These are phyloP conservation scores for Adelosebastes latens DNA, from an alignment of 2,797 vertebrate genomes.

Conservation along the genomic window DNA sequence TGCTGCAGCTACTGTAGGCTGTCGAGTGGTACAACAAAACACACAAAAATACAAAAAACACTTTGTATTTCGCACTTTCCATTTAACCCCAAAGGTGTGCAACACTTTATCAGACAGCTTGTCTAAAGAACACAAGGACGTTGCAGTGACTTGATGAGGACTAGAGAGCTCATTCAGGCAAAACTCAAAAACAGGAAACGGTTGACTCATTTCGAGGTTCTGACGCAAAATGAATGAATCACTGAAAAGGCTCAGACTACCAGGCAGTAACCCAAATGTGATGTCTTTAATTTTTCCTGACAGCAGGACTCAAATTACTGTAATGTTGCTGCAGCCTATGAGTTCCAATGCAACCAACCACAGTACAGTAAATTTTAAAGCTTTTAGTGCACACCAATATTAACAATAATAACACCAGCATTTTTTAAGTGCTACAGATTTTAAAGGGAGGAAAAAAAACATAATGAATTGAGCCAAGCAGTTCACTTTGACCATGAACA, in stretches of 20 bases:
- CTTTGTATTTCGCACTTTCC: not conserved
- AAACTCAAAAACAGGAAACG: not conserved
- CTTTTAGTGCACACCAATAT: not conserved
- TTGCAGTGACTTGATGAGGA: not conserved
- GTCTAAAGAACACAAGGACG: not conserved
- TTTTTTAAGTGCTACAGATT: slow-evolving; percentile 5
- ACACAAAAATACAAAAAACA: too few species aligned
- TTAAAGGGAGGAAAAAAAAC: not conserved
- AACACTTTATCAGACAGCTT: not conserved
- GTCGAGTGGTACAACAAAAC: not conserved
- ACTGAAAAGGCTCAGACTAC: slow-evolving; percentile 4
- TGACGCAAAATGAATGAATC: slow-evolving; percentile 45
- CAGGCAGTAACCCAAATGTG: slow-evolving; percentile 4
- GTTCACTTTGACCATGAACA: slow-evolving; percentile 19
- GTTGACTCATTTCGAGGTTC: slow-evolving; percentile 34
- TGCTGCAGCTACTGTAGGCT: not conserved
- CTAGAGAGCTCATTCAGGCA: not conserved
- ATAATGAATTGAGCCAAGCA: slow-evolving; percentile 1
- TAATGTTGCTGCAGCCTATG: not conserved
- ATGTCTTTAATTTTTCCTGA: slow-evolving; percentile 22
- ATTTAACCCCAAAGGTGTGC: not conserved
- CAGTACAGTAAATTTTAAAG: not conserved
- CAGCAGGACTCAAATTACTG: not conserved
- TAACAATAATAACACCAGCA: not conserved
- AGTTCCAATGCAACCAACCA: not conserved